A percentile compares a stretch with the other conserved stretches of the same genome.
Evolutionary conservation across 2,113 vertebrate genomes (phyloP).

Genomic region (Cheirogaleus medius): DNA sequence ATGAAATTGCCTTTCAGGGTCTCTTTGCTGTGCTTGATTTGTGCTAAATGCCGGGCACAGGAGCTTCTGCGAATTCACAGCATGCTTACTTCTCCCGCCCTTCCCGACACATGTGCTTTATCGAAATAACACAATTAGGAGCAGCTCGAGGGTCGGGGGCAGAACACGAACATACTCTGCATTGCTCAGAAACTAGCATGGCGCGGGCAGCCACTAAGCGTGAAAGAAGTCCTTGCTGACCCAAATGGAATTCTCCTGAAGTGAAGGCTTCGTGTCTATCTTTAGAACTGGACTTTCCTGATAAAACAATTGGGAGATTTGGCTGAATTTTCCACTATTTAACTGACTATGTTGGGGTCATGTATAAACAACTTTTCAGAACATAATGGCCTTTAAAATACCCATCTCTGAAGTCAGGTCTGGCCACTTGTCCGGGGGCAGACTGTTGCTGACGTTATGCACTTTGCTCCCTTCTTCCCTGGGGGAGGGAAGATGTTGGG

Average conservation of each 20-base stretch:
- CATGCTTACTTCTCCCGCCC: background rate
- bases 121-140: background rate
- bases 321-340: conserved; percentile 62
- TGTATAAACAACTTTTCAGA: conserved; percentile 43
- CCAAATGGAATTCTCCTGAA: conserved; percentile 70
- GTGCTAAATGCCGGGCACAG: background rate
- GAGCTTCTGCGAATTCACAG: background rate
- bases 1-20: background rate
- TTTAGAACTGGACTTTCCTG: conserved; percentile 51
- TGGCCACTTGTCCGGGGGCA: background rate
- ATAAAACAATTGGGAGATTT: conserved; percentile 51
- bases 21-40: background rate
- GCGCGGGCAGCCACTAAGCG: background rate
- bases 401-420: background rate
- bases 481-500: background rate
- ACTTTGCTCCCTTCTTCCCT: background rate
- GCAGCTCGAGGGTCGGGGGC: background rate
- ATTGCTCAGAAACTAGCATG: background rate
- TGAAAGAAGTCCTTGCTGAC: conserved; percentile 14
- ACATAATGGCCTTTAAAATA: conserved; percentile 38
- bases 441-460: background rate
- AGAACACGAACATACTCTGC: background rate
- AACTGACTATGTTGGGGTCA: conserved; percentile 13
- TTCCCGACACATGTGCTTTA: background rate
- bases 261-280: conserved; percentile 15